Base-by-base conservation (phyloP, 2,888 invertebrate genomes). In the Pemphredon lugubris region DNA sequence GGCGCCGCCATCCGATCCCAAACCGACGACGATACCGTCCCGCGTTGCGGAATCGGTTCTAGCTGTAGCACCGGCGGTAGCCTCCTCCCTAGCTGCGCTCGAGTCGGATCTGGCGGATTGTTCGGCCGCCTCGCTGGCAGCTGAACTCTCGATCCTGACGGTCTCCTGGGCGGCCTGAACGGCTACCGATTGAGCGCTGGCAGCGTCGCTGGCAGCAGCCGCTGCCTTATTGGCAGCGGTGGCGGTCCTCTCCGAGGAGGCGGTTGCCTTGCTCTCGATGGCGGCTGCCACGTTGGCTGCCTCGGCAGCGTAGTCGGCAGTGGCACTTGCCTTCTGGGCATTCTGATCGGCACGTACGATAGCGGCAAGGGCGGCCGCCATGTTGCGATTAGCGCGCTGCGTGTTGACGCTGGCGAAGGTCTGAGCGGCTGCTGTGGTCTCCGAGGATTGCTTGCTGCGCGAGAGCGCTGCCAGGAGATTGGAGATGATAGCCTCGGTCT, bases 21-120 rank as follows among this genome's bases (percentile, higher is more conserved):
- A 44, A 14, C 73, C 73, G 1, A 61, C 9, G 2, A 66, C 2
- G 16, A 40, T 37, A 1, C 73, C 73, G n/a, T 73, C 73, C 0
- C 61, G 55, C 30, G 51, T 0, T 5, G 73, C 70, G 18, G 23
- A 42, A 9, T 26, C 11, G 1, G 55, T 30, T 6, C 20, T 18
- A 2, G 61, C 63, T 4, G 34, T 23, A 7, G 69, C 69, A 1
- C 64, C 60, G 0, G 73, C 64, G 0, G 26, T 2, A 0, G 69
- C 64, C 6, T 73, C 64, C 2, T 32, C 42, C 18, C 37, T 39
- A 0, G 63, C 63, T 1, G 55, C 44, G 0, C 9, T 1, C 0
- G 54, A 51, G 9, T 72, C 59, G 0, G 23, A 26, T 0, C 3
- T 18, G 7, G 68, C 53, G 11, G 45, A 32, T 9, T 4, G n/a